Evolutionary conservation across 2,888 invertebrate species (phyloP).

Genomic region (Amphiduros pacificus): DNA sequence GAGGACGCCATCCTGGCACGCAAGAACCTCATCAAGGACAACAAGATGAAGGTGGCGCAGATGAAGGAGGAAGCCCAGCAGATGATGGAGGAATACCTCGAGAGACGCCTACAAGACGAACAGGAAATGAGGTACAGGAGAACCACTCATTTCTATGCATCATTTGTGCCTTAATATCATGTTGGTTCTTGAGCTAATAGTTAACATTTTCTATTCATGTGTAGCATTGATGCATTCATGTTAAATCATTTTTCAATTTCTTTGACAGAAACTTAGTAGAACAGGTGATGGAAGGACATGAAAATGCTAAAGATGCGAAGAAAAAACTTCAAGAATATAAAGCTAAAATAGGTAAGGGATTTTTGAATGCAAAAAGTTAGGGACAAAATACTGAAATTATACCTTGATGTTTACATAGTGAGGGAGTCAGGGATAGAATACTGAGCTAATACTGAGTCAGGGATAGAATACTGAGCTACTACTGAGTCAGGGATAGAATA

Average conservation of each 20-base stretch:
- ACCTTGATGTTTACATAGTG: too few relatives aligned
- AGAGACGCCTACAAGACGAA: slow-evolving; percentile 52
- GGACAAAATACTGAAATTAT: too few relatives aligned
- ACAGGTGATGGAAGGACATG: slow-evolving; percentile 52
- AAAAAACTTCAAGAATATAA: slow-evolving; percentile 55
- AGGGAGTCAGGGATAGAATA: too few relatives aligned
- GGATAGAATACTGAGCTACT: too few relatives aligned
- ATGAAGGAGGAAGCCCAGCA: slow-evolving; percentile 51
- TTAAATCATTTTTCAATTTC: too few relatives aligned
- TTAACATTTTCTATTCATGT: too few relatives aligned
- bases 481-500: too few relatives aligned
- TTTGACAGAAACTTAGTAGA: slow-evolving; percentile 46
- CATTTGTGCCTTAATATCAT: too few relatives aligned
- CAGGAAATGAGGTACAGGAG: slow-evolving; percentile 49
- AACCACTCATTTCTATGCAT: not conserved
- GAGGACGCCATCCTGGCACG: slow-evolving; percentile 59
- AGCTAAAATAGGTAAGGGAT: slow-evolving; percentile 51
- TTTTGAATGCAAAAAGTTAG: too few relatives aligned
- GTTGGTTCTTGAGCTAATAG: too few relatives aligned
- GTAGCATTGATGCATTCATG: too few relatives aligned
- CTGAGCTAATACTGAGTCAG: too few relatives aligned
- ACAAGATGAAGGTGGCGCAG: slow-evolving; percentile 47
- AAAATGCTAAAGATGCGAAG: slow-evolving; percentile 55
- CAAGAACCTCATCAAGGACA: slow-evolving; percentile 49
- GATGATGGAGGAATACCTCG: slow-evolving; percentile 51